Conservation (phyloP, 2,888 invertebrate genomes). For the Patella depressa region DNA sequence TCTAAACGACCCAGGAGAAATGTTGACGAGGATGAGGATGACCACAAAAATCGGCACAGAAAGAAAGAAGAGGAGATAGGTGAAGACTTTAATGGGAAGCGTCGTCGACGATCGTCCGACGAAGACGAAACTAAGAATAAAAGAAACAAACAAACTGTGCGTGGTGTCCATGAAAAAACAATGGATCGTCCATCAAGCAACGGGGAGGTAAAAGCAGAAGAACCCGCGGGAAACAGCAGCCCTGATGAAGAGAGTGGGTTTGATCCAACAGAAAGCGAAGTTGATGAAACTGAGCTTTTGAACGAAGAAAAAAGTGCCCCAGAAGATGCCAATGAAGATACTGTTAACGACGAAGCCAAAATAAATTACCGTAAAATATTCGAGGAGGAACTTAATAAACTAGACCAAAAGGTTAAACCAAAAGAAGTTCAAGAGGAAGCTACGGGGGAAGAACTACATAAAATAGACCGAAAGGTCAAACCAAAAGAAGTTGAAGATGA, state of each 20-base stretch:
- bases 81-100: too few relatives aligned
- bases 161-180: conserved; percentile 13
- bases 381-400: conserved; percentile 12
- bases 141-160: conserved; percentile 14
- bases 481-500: neutral
- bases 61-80: neutral
- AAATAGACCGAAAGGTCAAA: conserved; percentile 7
- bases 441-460: conserved; percentile 6
- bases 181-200: neutral
- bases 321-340: neutral
- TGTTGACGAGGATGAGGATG: conserved; percentile 1
- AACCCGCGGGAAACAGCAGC: neutral
- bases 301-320: conserved; percentile 23
- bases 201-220: neutral
- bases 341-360: neutral
- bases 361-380: neutral
- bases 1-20: neutral
- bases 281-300: conserved; percentile 32
- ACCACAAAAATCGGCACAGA: neutral
- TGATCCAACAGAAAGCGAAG: conserved; percentile 17
- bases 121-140: neutral
- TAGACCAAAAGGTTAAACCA: conserved; percentile 9
- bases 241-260: neutral
- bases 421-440: neutral
- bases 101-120: neutral